phyloP scores from a whole-genome alignment of 1,140 invertebrate genomes.

The Akabosia matsudoensis region DNA sequence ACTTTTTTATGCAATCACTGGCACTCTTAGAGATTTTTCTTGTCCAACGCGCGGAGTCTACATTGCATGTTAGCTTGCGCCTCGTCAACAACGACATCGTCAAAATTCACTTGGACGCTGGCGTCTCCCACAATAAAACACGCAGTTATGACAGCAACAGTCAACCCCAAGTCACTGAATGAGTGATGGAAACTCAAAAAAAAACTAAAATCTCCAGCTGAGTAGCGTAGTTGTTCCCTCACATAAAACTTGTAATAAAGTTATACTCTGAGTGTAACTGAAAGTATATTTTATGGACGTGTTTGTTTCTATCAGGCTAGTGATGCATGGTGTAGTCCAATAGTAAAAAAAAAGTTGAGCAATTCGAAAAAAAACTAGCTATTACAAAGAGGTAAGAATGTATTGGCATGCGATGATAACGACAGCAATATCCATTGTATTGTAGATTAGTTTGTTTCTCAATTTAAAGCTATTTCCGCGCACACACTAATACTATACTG shows the following conservation, averaged over 20 bases:
- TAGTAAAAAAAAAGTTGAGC: no score
- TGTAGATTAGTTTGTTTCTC: not conserved
- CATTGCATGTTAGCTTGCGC: not conserved
- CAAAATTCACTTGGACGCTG: not conserved
- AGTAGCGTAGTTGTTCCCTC: not conserved
- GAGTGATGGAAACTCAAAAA: not conserved
- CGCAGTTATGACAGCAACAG: slow-evolving; percentile 2
- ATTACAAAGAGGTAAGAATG: not conserved
- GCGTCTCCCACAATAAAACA: not conserved
- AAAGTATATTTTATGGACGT: not conserved
- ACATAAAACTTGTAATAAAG: not conserved
- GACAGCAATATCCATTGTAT: not conserved
- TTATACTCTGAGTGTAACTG: not conserved
- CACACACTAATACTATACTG: not conserved
- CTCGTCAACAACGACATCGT: not conserved
- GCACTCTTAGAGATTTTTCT: not conserved
- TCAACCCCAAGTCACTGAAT: slow-evolving; percentile 1
- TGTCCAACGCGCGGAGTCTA: not conserved
- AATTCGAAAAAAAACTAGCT: not conserved
- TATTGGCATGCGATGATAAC: not conserved
- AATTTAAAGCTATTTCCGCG: not conserved
- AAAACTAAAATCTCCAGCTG: not conserved
- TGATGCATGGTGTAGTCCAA: no score
- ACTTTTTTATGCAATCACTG: not conserved
- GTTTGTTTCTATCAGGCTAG: not conserved